Percentiles rank a stretch among this genome's conserved stretches.
phyloP scores from a whole-genome alignment of 2,888 invertebrate species.

The Ochropleura plecta region DNA sequence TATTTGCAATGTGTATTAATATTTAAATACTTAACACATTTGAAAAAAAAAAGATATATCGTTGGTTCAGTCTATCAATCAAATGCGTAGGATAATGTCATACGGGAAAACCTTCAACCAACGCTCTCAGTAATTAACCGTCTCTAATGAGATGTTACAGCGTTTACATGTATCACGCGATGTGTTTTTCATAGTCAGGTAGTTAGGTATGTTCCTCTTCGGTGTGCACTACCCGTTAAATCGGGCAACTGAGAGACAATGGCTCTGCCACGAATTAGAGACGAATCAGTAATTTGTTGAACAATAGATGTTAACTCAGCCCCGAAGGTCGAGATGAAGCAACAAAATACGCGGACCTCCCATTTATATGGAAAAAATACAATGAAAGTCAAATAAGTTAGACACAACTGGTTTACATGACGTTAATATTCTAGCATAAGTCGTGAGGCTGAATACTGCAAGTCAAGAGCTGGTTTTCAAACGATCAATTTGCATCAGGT shows the following conservation, averaged over 20 bases:
- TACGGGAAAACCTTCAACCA: constrained; percentile 19
- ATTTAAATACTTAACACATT: not conserved
- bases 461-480: constrained; percentile 23
- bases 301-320: constrained; percentile 87
- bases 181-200: constrained; percentile 63
- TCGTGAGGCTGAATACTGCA: constrained; percentile 33
- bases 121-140: constrained; percentile 37
- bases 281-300: constrained; percentile 85
- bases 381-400: constrained; percentile 67
- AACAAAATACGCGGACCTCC: constrained; percentile 75
- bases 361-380: constrained; percentile 69
- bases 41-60: not conserved
- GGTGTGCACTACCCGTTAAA: constrained; percentile 83
- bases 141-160: constrained; percentile 39
- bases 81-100: constrained; percentile 15
- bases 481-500: constrained; percentile 12
- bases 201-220: constrained; percentile 59
- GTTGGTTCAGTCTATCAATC: not conserved
- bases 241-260: constrained; percentile 85
- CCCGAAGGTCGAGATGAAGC: constrained; percentile 84
- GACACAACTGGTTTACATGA: constrained; percentile 37
- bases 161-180: constrained; percentile 62
- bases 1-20: not conserved
- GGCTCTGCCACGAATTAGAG: constrained; percentile 83
- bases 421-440: constrained; percentile 17